These are phyloP conservation scores for Lethrus apterus DNA, from an alignment of 1,140 invertebrate genomes.

Conservation along the genomic window DNA sequence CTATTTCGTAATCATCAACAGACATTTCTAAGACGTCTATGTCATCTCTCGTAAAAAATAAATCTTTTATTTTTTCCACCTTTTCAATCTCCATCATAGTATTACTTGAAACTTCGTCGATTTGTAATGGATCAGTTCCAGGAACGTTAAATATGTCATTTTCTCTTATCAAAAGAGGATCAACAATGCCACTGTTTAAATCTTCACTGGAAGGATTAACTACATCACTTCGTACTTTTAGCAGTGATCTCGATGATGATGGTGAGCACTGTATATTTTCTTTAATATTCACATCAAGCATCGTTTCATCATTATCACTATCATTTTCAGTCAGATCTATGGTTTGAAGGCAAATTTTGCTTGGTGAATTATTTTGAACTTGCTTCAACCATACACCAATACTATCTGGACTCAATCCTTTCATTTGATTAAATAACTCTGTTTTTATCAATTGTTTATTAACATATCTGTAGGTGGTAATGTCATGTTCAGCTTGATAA, in stretches of 20 bases:
- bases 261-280: not conserved
- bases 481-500: constrained; percentile 15
- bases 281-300: not conserved
- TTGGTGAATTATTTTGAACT: not conserved
- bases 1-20: constrained; percentile 1
- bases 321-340: constrained; percentile 12
- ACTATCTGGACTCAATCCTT: constrained; percentile 3
- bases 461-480: constrained; percentile 15
- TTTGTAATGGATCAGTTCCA: not conserved
- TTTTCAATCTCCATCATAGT: not conserved
- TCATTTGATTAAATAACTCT: constrained; percentile 17
- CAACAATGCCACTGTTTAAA: not conserved
- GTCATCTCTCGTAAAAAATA: not conserved
- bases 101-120: not conserved
- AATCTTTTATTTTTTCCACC: not conserved
- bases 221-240: not conserved
- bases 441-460: constrained; percentile 17
- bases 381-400: constrained; percentile 7
- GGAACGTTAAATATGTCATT: not conserved
- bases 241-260: not conserved
- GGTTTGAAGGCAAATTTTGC: constrained; percentile 3
- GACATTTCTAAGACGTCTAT: not conserved
- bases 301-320: constrained; percentile 15
- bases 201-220: not conserved
- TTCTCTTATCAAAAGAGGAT: not conserved